Base-by-base conservation (phyloP, 2,113 vertebrate species). In the Ornithorhynchus anatinus region DNA sequence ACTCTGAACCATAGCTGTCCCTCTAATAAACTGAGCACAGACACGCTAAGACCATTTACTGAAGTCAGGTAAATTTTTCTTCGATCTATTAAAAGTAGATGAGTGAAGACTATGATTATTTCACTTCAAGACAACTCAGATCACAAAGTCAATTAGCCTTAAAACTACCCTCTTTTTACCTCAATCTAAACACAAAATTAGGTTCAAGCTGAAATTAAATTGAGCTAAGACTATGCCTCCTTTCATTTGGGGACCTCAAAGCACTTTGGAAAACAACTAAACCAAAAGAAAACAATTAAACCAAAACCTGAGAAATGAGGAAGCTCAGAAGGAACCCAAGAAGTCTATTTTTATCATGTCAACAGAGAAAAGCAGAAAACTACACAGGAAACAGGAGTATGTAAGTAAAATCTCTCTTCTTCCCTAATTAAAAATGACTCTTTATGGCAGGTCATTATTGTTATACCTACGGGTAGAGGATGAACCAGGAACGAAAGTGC, bases 141-240 rank as follows among this genome's bases (percentile, higher is more conserved):
- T 45, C 56, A 48, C 37, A 67, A 65, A n/a, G 32, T 59, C 22
- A 51, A 29, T 5, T 23, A 72, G 52, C 50, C 12, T 59, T 35
- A 63, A 33, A 71, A 44, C 57, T 61, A 67, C 5, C 48, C 65
- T 44, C 50, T 60, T 14, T 7, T 10, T 50, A 27, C 8, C 12
- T 8, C 60, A 67, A 64, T 57, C 56, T 47, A 59, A 68, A 33
- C 52, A 76, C 68, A 64, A 61, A 50, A 50, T 50, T 50, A 14
- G 13, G 29, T 50, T 50, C 11, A 27, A 50, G 31, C 31, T 50
- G 19, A 48, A 29, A 50, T 29, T 11, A n/a, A n/a, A n/a, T n/a
- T n/a, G n/a, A n/a, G n/a, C n/a, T n/a, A n/a, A n/a, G n/a, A n/a
- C n/a, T n/a, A n/a, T n/a, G n/a, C n/a, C n/a, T n/a, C n/a, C n/a